phyloP scores from a whole-genome alignment of 37 sponge, comb jelly and placozoan species.

The Cliona cf. orientalis region DNA sequence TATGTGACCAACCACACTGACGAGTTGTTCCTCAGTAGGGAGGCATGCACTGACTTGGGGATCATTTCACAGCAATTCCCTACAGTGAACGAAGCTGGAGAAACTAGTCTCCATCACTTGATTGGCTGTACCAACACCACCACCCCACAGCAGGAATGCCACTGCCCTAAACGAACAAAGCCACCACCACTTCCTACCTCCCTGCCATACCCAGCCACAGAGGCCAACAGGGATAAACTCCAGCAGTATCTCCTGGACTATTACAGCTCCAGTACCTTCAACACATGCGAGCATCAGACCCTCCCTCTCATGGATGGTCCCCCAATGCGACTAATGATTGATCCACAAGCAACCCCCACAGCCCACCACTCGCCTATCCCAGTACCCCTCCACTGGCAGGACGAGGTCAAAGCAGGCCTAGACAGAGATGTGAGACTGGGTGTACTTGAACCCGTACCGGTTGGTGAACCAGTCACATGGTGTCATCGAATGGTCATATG shows the following conservation, averaged over 20 bases:
- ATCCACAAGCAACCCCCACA: constrained; percentile 48
- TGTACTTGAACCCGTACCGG: constrained; percentile 52
- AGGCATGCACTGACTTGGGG: constrained; percentile 51
- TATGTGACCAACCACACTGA: constrained; percentile 43
- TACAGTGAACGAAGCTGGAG: constrained; percentile 6
- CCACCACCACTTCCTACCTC: constrained; percentile 41
- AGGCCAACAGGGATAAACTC: constrained; percentile 45
- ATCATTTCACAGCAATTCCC: constrained; percentile 37
- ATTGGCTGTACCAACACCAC: neutral
- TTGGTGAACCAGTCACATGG: constrained; percentile 59
- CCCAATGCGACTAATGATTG: constrained; percentile 48
- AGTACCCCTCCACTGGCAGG: constrained; percentile 54
- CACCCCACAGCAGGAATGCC: constrained; percentile 15
- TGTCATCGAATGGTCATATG: constrained; percentile 61
- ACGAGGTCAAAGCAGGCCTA: constrained; percentile 42
- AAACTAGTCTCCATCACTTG: neutral
- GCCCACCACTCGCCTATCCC: constrained; percentile 55
- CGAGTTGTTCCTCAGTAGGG: constrained; percentile 52
- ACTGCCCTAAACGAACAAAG: constrained; percentile 26
- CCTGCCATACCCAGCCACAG: constrained; percentile 53
- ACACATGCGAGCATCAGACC: constrained; percentile 26
- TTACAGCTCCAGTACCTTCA: constrained; percentile 54
- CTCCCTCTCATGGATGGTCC: constrained; percentile 57
- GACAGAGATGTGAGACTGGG: too few species aligned
- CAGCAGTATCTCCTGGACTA: constrained; percentile 44